Percentiles rank a stretch among this genome's conserved stretches.
These are phyloP conservation scores for Epinotia brunnichana DNA, from an alignment of 2,888 invertebrate species.

Conservation along the genomic window DNA sequence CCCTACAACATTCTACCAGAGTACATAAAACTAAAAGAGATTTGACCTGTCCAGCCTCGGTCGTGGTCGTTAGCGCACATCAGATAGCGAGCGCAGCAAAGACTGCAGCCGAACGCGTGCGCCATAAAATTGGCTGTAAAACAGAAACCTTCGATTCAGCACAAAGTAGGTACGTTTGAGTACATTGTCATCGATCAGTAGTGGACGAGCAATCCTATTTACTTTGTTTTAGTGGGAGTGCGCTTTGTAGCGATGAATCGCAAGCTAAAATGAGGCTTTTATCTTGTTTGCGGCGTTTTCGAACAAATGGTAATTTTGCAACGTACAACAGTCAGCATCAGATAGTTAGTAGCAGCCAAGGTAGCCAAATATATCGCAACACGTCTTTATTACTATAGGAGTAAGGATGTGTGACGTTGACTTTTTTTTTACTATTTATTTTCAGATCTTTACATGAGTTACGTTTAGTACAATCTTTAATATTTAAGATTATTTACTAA, in stretches of 20 bases:
- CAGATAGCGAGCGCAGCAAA: conserved; percentile 26
- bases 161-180: conserved; percentile 35
- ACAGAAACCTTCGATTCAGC: conserved; percentile 25
- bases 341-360: too few relatives aligned
- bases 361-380: too few relatives aligned
- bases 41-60: conserved; percentile 17
- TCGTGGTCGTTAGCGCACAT: conserved; percentile 27
- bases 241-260: neutral
- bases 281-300: neutral
- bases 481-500: too few relatives aligned
- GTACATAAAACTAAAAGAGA: conserved; percentile 30
- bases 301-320: neutral
- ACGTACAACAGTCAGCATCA: too few relatives aligned
- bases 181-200: conserved; percentile 32
- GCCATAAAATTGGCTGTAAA: conserved; percentile 42
- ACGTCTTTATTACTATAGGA: too few relatives aligned
- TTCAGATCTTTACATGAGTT: too few relatives aligned
- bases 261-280: neutral
- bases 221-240: conserved; percentile 24
- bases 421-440: too few relatives aligned
- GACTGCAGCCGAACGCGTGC: conserved; percentile 32
- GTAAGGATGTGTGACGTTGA: too few relatives aligned
- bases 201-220: conserved; percentile 12
- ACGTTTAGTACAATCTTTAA: too few relatives aligned
- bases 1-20: conserved; percentile 13